Base-by-base conservation (phyloP, 2,113 vertebrate genomes). In the Carassius gibelio region DNA sequence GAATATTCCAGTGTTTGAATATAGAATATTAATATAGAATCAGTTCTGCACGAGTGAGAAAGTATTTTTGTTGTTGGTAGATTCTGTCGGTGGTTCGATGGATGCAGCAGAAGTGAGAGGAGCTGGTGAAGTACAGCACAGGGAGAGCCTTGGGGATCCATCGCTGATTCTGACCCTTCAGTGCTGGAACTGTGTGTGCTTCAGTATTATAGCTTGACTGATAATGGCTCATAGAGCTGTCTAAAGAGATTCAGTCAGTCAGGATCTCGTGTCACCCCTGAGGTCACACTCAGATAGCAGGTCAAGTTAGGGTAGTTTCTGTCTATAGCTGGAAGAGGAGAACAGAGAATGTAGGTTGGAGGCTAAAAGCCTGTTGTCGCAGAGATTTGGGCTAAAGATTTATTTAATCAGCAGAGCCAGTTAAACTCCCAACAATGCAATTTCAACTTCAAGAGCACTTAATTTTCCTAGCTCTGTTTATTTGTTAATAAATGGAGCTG, bases 1-100 rank as follows among this genome's bases (percentile, higher is more conserved):
- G 38, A 38, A 38, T 38, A 38, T 38, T 2, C 2, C 9, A 48
- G 45, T 42, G 4, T 42, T 21, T 72, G 9, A 13, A n/a, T 42
- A 72, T 72, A 72, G 36, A 71, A 38, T 71, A 71, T 71, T 17
- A 71, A 71, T 38, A 69, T 4, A 10, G 15, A 71, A 71, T 71
- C 68, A 19, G 34, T 71, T 71, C 38, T 71, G 34, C 68, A 71
- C 19, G 34, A 3, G 15, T 69, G 66, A 38, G 68, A 30, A 30
- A 30, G 30, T 30, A 2, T 30, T 30, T 30, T 2, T 30, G 2
- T 30, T 26, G 26, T 26, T 26, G 26, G 26, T 26, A 30, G 30
- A 30, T 30, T 5, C 3, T 52, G 13, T 52, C 50, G 14, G 50
- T 52, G 50, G 50, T 14, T 50, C 50, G 21, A 23, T 30, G 30